These are phyloP conservation scores for Eustalomyia histrio DNA, from an alignment of 2,888 invertebrate genomes.

Conservation along the genomic window DNA sequence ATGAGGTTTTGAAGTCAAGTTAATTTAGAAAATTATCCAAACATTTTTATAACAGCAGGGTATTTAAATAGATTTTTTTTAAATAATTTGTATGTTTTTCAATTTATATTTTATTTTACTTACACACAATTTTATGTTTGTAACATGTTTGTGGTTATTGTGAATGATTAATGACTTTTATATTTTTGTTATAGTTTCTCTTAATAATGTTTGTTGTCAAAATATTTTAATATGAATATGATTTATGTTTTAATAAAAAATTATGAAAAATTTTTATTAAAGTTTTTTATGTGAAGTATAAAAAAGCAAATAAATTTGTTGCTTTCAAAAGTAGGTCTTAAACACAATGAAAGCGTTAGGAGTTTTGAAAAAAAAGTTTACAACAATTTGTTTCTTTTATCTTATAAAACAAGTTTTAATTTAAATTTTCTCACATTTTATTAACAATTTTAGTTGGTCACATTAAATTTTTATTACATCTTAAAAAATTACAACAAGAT, in stretches of 20 bases:
- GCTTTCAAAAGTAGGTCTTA: too few relatives aligned
- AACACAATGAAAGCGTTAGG: too few relatives aligned
- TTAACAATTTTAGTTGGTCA: background rate
- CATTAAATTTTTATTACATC: background rate
- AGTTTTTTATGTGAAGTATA: too few relatives aligned
- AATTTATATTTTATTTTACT: background rate
- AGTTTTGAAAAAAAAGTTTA: too few relatives aligned
- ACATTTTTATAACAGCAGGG: conserved; percentile 13
- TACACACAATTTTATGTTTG: background rate
- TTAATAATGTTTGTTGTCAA: conserved; percentile 27
- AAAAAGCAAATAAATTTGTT: too few relatives aligned
- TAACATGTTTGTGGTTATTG: conserved; percentile 6
- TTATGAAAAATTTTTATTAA: too few relatives aligned
- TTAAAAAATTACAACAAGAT: background rate
- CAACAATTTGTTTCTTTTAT: too few relatives aligned
- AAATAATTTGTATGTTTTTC: background rate
- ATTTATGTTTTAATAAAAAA: conserved; percentile 24
- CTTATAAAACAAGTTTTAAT: too few relatives aligned
- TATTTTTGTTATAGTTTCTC: conserved; percentile 8
- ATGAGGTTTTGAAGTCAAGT: conserved; percentile 2
- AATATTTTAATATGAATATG: conserved; percentile 25
- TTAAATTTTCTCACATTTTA: too few relatives aligned
- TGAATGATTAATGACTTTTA: conserved; percentile 21
- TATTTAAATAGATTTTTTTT: background rate
- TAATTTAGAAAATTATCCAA: background rate